Conservation (phyloP, 1,140 invertebrate genomes). For the Cephus cinctus region DNA sequence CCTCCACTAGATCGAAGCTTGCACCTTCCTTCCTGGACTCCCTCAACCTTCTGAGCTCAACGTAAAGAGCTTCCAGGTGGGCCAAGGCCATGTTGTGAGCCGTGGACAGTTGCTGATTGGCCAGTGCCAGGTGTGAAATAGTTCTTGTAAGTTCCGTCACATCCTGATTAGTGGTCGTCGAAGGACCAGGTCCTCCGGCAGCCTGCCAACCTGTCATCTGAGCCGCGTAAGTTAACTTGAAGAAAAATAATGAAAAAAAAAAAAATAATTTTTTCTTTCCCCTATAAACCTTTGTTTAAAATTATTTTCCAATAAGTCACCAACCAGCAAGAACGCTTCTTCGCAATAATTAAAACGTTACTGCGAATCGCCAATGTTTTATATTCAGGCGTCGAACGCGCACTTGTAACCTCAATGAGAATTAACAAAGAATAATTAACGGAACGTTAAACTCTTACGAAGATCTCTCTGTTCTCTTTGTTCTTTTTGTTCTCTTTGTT, state of each 20-base stretch:
- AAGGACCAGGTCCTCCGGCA: conserved; percentile 5
- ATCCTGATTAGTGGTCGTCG: conserved; percentile 24
- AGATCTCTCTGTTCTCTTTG: too few relatives aligned
- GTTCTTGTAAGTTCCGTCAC: conserved; percentile 36
- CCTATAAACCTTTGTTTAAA: too few relatives aligned
- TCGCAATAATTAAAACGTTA: too few relatives aligned
- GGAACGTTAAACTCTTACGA: too few relatives aligned
- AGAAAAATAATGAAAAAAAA: conserved; percentile 23
- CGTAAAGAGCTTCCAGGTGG: conserved; percentile 41
- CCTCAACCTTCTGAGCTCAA: conserved; percentile 30
- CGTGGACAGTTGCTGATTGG: conserved; percentile 46
- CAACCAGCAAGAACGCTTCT: too few relatives aligned
- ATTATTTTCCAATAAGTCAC: too few relatives aligned
- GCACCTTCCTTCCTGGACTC: conserved; percentile 5
- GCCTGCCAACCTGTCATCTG: conserved; percentile 41
- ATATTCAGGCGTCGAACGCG: too few relatives aligned
- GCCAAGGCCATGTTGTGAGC: conserved; percentile 40
- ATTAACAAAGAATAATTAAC: not conserved
- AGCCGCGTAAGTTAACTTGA: conserved; percentile 34
- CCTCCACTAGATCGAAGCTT: not conserved
- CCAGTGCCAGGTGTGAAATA: conserved; percentile 43
- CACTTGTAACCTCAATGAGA: too few relatives aligned
- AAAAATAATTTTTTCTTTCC: too few relatives aligned
- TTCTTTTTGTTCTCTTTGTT: too few relatives aligned
- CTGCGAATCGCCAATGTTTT: too few relatives aligned